Conservation (phyloP, 2,113 vertebrate genomes). For the Nycticebus coucang region DNA sequence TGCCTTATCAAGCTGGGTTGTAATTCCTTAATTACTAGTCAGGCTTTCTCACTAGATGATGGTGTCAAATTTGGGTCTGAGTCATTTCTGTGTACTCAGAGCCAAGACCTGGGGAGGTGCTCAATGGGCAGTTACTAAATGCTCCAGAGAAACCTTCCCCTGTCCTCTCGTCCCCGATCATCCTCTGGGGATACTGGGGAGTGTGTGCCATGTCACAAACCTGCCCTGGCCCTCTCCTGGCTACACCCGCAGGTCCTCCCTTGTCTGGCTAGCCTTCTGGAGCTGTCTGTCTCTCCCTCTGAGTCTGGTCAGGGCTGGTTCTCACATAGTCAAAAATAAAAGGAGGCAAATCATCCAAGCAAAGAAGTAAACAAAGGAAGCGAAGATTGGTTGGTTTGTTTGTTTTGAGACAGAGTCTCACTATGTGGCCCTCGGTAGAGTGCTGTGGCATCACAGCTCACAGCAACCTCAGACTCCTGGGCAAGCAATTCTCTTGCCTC, state of each 20-base stretch:
- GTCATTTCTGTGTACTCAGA: conserved; percentile 38
- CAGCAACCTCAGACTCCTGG: too few relatives aligned
- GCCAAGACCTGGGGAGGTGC: neutral
- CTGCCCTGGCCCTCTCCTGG: neutral
- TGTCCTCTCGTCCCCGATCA: neutral
- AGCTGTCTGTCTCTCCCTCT: neutral
- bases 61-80: conserved; percentile 28
- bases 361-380: neutral
- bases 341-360: neutral
- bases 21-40: conserved; percentile 56
- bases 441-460: too few relatives aligned
- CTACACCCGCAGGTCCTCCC: neutral
- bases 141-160: neutral
- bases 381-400: neutral
- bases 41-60: neutral
- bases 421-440: too few relatives aligned
- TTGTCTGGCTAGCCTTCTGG: neutral
- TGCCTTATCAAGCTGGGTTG: neutral
- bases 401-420: too few relatives aligned
- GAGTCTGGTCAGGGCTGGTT: neutral
- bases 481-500: too few relatives aligned
- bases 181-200: neutral
- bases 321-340: neutral
- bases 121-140: neutral
- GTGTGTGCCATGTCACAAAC: neutral